These are phyloP conservation scores for Cantharis flavilabris DNA, from an alignment of 2,888 invertebrate species.

Conservation along the genomic window DNA sequence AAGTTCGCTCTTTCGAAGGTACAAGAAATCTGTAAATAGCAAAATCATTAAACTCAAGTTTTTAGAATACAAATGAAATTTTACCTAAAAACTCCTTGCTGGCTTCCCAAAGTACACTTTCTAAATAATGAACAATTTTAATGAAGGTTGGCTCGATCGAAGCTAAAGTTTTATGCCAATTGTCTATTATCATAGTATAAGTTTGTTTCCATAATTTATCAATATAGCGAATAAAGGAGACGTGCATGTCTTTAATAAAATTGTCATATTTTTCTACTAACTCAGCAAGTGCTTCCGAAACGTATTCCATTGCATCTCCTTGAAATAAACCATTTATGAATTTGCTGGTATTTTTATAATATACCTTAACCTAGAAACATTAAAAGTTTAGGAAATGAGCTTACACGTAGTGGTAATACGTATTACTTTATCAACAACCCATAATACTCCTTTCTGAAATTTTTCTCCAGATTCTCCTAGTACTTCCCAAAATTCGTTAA, in stretches of 20 bases:
- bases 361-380: slow-evolving; percentile 63
- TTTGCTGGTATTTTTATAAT: slow-evolving; percentile 72
- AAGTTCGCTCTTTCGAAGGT: slow-evolving; percentile 77
- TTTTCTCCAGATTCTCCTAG: slow-evolving; percentile 85
- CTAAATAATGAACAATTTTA: slow-evolving; percentile 75
- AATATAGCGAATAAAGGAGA: slow-evolving; percentile 69
- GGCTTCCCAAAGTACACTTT: slow-evolving; percentile 73
- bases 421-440: slow-evolving; percentile 70
- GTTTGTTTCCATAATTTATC: slow-evolving; percentile 76
- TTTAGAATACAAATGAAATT: background rate
- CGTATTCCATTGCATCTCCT: slow-evolving; percentile 75
- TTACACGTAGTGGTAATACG: background rate
- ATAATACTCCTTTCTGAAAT: slow-evolving; percentile 73
- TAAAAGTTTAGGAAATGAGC: background rate
- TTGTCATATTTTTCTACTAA: slow-evolving; percentile 78
- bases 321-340: slow-evolving; percentile 71
- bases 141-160: slow-evolving; percentile 80
- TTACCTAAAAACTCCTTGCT: slow-evolving; percentile 71
- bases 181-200: slow-evolving; percentile 64
- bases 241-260: slow-evolving; percentile 77
- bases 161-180: slow-evolving; percentile 75
- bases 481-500: slow-evolving; percentile 82
- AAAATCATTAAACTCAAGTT: slow-evolving; percentile 3
- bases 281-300: slow-evolving; percentile 69
- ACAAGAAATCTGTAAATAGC: slow-evolving; percentile 68